These are phyloP conservation scores for Hyposoter dolosus DNA, from an alignment of 2,888 invertebrate genomes.

Conservation along the genomic window DNA sequence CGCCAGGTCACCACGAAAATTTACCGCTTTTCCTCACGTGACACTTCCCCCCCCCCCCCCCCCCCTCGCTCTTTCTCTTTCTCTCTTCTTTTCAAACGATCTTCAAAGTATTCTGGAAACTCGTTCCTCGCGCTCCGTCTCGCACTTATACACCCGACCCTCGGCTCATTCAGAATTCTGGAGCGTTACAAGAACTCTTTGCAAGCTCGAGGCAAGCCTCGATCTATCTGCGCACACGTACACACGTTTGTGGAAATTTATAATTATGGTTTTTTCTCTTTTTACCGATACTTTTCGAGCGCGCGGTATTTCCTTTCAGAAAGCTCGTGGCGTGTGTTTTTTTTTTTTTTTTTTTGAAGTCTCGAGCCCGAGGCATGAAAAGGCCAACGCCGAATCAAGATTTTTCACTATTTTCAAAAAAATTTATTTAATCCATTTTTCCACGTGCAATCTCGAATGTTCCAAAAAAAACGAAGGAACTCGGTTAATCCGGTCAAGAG, in stretches of 20 bases:
- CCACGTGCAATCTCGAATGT: conserved; percentile 9
- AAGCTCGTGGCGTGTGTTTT: conserved; percentile 3
- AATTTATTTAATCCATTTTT: conserved; percentile 5
- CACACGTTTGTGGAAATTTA: background rate
- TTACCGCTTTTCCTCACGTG: conserved; percentile 35
- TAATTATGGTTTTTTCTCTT: conserved; percentile 19
- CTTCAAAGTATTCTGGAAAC: background rate
- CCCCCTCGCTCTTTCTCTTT: conserved; percentile 17
- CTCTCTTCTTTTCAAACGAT: background rate
- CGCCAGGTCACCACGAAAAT: conserved; percentile 30
- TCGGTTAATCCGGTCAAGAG: conserved; percentile 41
- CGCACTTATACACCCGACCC: background rate
- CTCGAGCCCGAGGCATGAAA: background rate
- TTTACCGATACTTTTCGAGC: conserved; percentile 14
- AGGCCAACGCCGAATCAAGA: conserved; percentile 11
- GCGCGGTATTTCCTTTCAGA: conserved; percentile 38
- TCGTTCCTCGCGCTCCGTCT: conserved; percentile 10
- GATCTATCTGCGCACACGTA: background rate
- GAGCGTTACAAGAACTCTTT: conserved; percentile 52
- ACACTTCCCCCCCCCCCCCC: background rate
- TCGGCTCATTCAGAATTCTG: conserved; percentile 45
- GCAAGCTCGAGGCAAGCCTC: background rate
- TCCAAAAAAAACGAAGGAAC: background rate
- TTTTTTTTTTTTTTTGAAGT: background rate
- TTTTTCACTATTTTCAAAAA: conserved; percentile 15